A percentile compares a stretch with the other conserved stretches of the same genome.
Conservation (phyloP, 2,888 invertebrate genomes). For the Bimastos eiseni region DNA sequence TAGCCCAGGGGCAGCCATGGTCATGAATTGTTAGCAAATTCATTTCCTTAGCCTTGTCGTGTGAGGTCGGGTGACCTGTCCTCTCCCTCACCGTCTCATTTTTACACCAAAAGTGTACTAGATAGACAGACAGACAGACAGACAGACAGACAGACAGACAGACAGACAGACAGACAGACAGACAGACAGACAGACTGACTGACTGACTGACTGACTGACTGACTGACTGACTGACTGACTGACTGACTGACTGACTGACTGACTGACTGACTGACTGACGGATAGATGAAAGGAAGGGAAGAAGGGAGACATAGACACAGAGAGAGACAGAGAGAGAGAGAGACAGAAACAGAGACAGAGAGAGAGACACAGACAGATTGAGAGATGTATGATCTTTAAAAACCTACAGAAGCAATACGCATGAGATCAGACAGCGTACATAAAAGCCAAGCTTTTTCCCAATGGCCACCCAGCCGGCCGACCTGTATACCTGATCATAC, state of each 20-base stretch:
- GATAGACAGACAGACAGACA: background rate
- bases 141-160: constrained; percentile 13
- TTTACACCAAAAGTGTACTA: no score
- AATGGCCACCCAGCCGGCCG: no score
- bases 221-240: background rate
- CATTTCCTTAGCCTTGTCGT: no score
- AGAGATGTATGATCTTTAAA: background rate
- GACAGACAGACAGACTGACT: background rate
- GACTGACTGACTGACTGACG: background rate
- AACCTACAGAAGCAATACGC: background rate
- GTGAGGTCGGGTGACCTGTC: no score
- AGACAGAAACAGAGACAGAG: background rate
- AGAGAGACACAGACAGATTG: background rate
- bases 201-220: background rate
- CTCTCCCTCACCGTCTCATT: no score
- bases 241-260: no score
- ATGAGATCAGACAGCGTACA: no score
- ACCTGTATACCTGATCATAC: no score
- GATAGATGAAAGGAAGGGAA: no score
- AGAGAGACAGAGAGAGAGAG: background rate
- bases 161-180: background rate
- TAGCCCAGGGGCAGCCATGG: no score
- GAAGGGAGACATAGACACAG: background rate
- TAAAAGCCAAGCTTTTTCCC: no score
- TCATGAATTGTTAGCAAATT: no score